Base-by-base conservation (phyloP, 2,797 vertebrate species). In the Lagocephalus sceleratus region DNA sequence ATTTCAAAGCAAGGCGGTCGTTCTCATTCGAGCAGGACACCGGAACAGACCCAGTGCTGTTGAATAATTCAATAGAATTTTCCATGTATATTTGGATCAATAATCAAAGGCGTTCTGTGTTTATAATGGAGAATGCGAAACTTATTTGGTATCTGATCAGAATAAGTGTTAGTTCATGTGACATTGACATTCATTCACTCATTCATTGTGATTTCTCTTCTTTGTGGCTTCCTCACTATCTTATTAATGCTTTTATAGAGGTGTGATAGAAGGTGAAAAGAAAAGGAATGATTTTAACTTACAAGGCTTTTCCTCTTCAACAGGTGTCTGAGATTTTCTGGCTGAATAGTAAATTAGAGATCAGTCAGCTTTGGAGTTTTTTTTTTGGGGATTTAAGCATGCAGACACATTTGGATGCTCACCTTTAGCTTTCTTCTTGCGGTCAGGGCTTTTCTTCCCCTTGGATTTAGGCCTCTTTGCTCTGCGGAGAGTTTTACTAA, bases 391-490 rank as follows among this genome's bases (percentile, higher is more conserved):
- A 39, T 14, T 59, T 3, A 54, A 54, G 20, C 3, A 41, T 51
- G 7, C 19, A 60, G 46, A 2, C 4, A 61, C 20, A 20, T 51
- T 16, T 51, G 1, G 21, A 25, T 48, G n/a, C 69, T 71, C 41
- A 80, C 76, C 45, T 57, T 76, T 69, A 49, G 38, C 44, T 76
- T 78, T 87, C 1, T 2, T 25, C 39, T 82, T 83, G 23, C 35
- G 76, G 17, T 50, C 40, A 25, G 66, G 39, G 40, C 63, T 54
- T 65, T 80, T 60, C 73, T 85, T 20, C 20, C 3, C 79, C 52
- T 85, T 89, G 0, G 78, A 60, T 35, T 35, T 35, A 49, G 79
- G 51, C 89, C 90, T 91, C 5, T 12, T 81, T 76, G 46, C 43
- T 49, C 20, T 56, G 39, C 10, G 15, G 12, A 26, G 4, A 23